phyloP scores from a whole-genome alignment of 2,113 vertebrate genomes.

The Cygnus atratus region DNA sequence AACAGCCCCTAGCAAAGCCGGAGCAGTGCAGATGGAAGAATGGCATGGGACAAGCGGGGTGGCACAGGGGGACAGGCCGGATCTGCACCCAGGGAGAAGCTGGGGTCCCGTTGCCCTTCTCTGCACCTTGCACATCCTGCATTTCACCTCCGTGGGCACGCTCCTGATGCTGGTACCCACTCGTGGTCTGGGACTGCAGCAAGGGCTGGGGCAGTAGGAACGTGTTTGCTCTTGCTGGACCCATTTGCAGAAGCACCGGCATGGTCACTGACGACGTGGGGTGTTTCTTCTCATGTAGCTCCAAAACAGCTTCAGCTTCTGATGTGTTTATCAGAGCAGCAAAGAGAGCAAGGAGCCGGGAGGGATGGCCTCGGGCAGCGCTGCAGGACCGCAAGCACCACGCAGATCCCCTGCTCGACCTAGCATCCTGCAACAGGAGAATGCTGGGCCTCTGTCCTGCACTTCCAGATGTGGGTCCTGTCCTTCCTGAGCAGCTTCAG shows the following conservation, averaged over 20 bases:
- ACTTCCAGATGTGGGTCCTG: accelerated
- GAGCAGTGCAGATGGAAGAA: accelerated
- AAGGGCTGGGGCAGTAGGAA: not conserved
- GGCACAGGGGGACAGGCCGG: accelerated
- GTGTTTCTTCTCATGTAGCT: not conserved
- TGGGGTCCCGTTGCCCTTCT: not conserved
- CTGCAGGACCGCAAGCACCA: accelerated
- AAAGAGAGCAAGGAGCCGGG: not conserved
- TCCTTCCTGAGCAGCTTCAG: not conserved
- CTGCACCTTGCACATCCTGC: accelerated
- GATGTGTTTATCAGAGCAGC: accelerated
- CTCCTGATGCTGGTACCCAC: accelerated
- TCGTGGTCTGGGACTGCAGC: not conserved
- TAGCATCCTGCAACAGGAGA: not conserved
- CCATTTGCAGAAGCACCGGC: accelerated
- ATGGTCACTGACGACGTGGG: accelerated
- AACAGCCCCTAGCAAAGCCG: not conserved
- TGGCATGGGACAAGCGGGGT: accelerated
- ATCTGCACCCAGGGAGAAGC: not conserved
- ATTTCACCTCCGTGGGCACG: not conserved
- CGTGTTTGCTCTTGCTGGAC: not conserved
- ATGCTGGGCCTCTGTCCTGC: not conserved
- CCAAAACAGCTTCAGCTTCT: not conserved
- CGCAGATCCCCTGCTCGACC: not conserved
- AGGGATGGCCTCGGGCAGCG: not conserved